A percentile compares a stretch with the other conserved stretches of the same genome.
phyloP scores from a whole-genome alignment of 2,113 vertebrate genomes.

The Pseudolaguvia tuberculata region DNA sequence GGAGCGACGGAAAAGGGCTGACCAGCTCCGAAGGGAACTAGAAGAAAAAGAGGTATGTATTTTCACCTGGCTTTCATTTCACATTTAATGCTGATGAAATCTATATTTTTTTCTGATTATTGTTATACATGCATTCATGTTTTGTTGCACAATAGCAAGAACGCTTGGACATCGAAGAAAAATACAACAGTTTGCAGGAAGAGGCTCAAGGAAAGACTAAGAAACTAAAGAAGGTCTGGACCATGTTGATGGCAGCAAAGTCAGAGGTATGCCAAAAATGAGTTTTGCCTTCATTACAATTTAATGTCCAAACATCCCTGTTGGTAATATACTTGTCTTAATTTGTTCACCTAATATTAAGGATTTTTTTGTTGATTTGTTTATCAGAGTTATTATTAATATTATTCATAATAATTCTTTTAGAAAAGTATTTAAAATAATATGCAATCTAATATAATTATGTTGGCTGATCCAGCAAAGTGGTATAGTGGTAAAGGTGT shows the following conservation, averaged over 20 bases:
- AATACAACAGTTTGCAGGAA: constrained; percentile 96
- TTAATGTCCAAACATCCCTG: too few species aligned
- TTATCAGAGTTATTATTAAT: too few species aligned
- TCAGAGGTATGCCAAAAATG: constrained; percentile 76
- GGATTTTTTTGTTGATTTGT: too few species aligned
- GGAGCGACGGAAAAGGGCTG: constrained; percentile 86
- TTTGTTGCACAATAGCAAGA: constrained; percentile 80
- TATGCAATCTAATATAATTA: too few species aligned
- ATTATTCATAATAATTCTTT: too few species aligned
- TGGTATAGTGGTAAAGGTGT: too few species aligned
- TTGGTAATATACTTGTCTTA: neutral
- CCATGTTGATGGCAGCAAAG: constrained; percentile 98
- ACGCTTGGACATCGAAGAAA: constrained; percentile 96
- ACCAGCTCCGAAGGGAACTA: constrained; percentile 88
- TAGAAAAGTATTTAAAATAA: too few species aligned
- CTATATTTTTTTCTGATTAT: neutral
- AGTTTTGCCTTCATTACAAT: too few species aligned
- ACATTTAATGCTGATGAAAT: too few species aligned
- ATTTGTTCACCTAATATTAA: too few species aligned
- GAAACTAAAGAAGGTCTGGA: constrained; percentile 99
- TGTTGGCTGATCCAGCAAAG: too few species aligned
- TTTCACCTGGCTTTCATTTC: too few species aligned
- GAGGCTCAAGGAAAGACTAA: constrained; percentile 98
- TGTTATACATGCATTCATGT: neutral
- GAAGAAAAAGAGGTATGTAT: constrained; percentile 90